Evolutionary conservation across 2,888 invertebrate species (phyloP), one percentile per base, ranked within the genome.

Genomic region (Cephus nigrinus): DNA sequence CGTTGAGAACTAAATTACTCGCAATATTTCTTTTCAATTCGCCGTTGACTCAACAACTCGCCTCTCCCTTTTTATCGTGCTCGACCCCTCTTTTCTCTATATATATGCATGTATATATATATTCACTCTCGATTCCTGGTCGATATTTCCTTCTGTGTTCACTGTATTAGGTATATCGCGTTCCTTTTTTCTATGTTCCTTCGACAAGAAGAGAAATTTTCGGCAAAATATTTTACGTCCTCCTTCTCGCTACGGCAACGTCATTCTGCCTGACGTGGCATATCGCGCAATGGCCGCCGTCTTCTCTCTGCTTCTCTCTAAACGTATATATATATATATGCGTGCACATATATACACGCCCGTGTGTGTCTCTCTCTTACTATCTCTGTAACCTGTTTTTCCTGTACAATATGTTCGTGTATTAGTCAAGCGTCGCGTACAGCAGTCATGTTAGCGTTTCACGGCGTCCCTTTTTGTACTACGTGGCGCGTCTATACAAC

Each of bases 251-350:
- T 80, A 81, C 86, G 79, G 79, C 83, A 83, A 84, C 86, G 86
- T 89, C 89, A 88, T 88, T 83, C 82, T 84, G 79, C 85, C 84
- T 86, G 87, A 89, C 88, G 89, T 89, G 89, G 89, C 87, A 85
- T 84, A 55, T 23, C 75, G n/a, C 32, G 75, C 9, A 55, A 55
- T 55, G 55, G 55, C 55, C 55, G 55, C 55, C 55, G 55, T 55
- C 55, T 55, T 76, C 71, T 75, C 36, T 69, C 76, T 68, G 55
- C 79, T 79, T 82, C 75, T 78, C 78, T 74, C 33, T 32, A 73
- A 33, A 32, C 23, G 69, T 55, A 32, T 55, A 71, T 72, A 69
- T 77, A 71, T 72, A 69, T 77, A 71, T 23, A 55, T 74, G 32
- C 68, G 31, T 75, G n/a, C 69, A 68, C 15, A 73, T 30, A 36